Evolutionary conservation across 64 coral and sea anemone genomes (phyloP).

Genomic region (Montipora capricornis): DNA sequence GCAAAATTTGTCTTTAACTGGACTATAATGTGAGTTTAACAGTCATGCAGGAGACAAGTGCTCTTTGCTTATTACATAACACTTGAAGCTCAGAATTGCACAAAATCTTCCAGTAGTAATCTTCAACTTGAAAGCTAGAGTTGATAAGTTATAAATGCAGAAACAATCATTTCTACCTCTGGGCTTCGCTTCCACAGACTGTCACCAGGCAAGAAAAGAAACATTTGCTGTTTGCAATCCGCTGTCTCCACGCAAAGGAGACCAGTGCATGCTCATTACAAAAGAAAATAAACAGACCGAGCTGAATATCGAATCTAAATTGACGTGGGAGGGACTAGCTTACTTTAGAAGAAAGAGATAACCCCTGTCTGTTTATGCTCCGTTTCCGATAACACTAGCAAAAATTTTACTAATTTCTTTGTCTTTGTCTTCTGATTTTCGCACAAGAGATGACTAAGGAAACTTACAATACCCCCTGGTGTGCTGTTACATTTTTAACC

Average conservation of each 20-base stretch:
- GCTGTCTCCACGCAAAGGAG: not conserved
- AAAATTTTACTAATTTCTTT: conserved; percentile 10
- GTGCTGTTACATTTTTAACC: not conserved
- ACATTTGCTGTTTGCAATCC: not conserved
- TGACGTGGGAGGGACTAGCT: not conserved
- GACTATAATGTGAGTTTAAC: no score
- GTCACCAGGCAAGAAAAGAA: not conserved
- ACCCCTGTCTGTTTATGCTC: conserved; percentile 2
- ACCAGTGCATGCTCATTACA: not conserved
- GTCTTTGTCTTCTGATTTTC: not conserved
- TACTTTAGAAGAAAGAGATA: conserved; percentile 31
- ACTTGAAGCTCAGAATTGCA: no score
- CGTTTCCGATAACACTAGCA: conserved; percentile 3
- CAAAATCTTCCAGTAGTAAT: no score
- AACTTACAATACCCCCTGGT: not conserved
- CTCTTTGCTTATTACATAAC: no score
- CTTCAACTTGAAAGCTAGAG: no score
- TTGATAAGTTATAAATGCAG: no score
- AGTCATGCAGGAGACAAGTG: no score
- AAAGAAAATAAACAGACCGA: not conserved
- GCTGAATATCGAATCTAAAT: not conserved
- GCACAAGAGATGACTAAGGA: not conserved
- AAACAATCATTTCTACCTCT: no score
- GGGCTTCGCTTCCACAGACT: not conserved
- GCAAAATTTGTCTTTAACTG: no score